These are phyloP conservation scores for Microchrysa polita DNA, from an alignment of 2,888 invertebrate species.

Conservation along the genomic window DNA sequence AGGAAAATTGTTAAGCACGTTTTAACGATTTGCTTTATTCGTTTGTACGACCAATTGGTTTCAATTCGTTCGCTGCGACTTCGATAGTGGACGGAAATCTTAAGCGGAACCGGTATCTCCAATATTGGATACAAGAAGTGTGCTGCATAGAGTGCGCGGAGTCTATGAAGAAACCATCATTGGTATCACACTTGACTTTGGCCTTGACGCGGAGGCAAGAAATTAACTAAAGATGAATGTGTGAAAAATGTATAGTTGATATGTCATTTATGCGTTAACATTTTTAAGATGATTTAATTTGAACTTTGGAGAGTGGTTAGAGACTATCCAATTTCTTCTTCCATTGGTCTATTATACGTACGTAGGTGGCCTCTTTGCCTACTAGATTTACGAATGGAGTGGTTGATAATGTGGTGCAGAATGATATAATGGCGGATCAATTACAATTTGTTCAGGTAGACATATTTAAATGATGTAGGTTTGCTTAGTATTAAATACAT, in stretches of 20 bases:
- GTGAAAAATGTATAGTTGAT: neutral
- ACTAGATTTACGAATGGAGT: neutral
- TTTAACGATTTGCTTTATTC: too few relatives aligned
- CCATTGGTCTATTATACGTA: conserved; percentile 24
- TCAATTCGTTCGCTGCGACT: neutral
- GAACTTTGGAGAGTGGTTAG: neutral
- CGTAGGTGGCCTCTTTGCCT: conserved; percentile 6
- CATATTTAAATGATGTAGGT: too few relatives aligned
- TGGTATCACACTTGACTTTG: conserved; percentile 38
- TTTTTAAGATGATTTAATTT: neutral
- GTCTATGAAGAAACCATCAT: conserved; percentile 13
- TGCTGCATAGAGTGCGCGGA: conserved; percentile 24
- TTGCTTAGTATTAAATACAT: too few relatives aligned
- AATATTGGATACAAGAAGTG: too few relatives aligned
- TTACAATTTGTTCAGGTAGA: too few relatives aligned
- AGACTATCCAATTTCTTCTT: neutral
- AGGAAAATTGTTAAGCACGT: too few relatives aligned
- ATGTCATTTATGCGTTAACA: too few relatives aligned
- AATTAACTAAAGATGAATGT: neutral
- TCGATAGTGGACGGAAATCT: neutral
- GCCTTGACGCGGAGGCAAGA: conserved; percentile 29
- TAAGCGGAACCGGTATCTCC: neutral
- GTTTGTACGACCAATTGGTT: too few relatives aligned
- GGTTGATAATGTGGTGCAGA: too few relatives aligned
- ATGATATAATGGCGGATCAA: too few relatives aligned